Percentiles rank a stretch among this genome's conserved stretches.
phyloP scores from a whole-genome alignment of 2,888 invertebrate genomes.

The Folsomia manolachei region DNA sequence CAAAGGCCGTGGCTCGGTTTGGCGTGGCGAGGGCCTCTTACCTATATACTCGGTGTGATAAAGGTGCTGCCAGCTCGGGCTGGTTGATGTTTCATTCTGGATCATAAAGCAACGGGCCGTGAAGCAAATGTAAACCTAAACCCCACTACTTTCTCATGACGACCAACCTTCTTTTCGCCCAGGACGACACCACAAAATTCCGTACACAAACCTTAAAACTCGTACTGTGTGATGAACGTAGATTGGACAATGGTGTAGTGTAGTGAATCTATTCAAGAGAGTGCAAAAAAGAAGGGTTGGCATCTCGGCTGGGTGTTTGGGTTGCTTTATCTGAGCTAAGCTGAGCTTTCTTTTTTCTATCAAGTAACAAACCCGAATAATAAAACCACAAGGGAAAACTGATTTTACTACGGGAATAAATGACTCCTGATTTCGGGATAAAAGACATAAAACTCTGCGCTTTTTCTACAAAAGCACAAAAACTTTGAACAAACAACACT shows the following conservation, averaged over 20 bases:
- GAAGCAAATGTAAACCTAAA: neutral
- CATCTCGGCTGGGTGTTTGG: no score
- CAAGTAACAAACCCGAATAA: slow-evolving; percentile 8
- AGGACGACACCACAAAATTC: neutral
- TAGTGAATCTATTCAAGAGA: no score
- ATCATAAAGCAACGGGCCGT: slow-evolving; percentile 2
- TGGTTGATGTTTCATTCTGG: neutral
- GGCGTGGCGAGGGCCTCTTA: no score
- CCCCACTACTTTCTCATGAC: neutral
- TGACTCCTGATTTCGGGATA: slow-evolving; percentile 14
- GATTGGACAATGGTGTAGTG: no score
- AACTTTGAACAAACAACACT: neutral
- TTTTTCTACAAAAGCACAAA: slow-evolving; percentile 1
- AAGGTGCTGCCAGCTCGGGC: neutral
- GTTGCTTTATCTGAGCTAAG: no score
- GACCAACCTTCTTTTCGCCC: neutral
- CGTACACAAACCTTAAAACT: no score
- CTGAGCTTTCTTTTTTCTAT: no score
- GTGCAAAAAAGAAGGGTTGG: neutral
- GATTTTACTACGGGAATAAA: slow-evolving; percentile 7
- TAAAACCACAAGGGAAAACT: slow-evolving; percentile 14
- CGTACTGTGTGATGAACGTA: no score
- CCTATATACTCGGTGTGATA: neutral
- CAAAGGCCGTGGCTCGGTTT: neutral
- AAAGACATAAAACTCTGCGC: slow-evolving; percentile 16